These are phyloP conservation scores for Malurus splendens DNA, from an alignment of 2,797 vertebrate species.

Conservation along the genomic window DNA sequence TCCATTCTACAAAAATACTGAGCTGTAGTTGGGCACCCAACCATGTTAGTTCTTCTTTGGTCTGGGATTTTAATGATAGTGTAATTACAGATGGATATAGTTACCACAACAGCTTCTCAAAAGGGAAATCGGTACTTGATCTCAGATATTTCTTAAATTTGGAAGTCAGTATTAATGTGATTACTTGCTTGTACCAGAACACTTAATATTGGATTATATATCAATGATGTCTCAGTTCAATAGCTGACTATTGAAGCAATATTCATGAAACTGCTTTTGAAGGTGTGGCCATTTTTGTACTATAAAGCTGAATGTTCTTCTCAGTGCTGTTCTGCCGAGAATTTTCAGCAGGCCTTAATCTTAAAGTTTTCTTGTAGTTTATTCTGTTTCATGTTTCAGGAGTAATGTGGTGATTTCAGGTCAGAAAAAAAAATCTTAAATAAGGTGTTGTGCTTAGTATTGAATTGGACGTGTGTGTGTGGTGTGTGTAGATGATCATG, in stretches of 20 bases:
- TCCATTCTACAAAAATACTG: not conserved
- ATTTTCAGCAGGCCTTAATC: not conserved
- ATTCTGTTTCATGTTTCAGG: not conserved
- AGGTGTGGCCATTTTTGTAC: not conserved
- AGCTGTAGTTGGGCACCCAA: not conserved
- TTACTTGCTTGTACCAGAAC: not conserved
- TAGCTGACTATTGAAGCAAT: not conserved
- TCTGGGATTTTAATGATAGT: not conserved
- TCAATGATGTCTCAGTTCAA: not conserved
- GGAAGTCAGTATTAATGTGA: not conserved
- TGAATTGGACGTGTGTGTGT: fast-evolving
- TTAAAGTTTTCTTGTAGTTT: not conserved
- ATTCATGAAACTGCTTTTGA: not conserved
- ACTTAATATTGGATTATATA: not conserved
- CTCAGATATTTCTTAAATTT: not conserved
- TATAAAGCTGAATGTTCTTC: not conserved
- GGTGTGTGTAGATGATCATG: not conserved
- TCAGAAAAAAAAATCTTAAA: not conserved
- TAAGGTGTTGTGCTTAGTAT: not conserved
- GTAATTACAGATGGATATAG: not conserved
- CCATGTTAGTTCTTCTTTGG: not conserved
- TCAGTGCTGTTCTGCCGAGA: not conserved
- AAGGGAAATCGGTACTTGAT: not conserved
- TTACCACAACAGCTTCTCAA: not conserved
- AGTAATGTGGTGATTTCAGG: not conserved